Evolutionary conservation across 2,113 vertebrate species (phyloP).

Genomic region (Dendropsophus ebraccatus): DNA sequence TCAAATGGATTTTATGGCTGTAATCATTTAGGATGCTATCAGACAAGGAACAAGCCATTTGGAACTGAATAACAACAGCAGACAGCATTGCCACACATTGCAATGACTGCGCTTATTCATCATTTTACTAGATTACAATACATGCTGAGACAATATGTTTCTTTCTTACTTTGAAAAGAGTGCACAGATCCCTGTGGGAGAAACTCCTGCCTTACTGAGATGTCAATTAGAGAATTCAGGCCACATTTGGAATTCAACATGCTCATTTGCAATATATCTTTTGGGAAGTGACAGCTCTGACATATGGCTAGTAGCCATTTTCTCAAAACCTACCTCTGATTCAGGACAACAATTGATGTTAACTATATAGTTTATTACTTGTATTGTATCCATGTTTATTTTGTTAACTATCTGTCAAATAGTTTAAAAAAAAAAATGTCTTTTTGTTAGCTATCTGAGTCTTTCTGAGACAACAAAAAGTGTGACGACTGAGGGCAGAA

Average conservation of each 20-base stretch:
- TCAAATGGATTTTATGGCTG: background rate
- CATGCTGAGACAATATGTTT: background rate
- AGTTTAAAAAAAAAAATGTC: background rate
- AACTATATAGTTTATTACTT: background rate
- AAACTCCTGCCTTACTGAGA: background rate
- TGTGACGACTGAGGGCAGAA: background rate
- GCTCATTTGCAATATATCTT: conserved; percentile 57
- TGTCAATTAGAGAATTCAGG: conserved; percentile 52
- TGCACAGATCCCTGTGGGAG: conserved; percentile 43
- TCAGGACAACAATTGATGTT: background rate
- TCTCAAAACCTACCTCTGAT: background rate
- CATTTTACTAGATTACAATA: conserved; percentile 45
- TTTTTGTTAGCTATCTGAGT: background rate
- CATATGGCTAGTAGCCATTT: conserved; percentile 38
- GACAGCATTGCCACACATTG: background rate
- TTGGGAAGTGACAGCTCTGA: conserved; percentile 49
- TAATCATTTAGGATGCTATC: background rate
- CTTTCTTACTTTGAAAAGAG: conserved; percentile 36
- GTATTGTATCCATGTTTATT: background rate
- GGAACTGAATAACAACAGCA: background rate
- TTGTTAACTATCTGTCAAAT: background rate
- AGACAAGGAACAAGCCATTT: conserved; percentile 8
- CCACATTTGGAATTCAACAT: conserved; percentile 38
- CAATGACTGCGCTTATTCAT: conserved; percentile 12
- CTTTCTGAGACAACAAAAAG: background rate